phyloP scores from a whole-genome alignment of 2,113 vertebrate genomes.

The Microcebus lehilahytsara region DNA sequence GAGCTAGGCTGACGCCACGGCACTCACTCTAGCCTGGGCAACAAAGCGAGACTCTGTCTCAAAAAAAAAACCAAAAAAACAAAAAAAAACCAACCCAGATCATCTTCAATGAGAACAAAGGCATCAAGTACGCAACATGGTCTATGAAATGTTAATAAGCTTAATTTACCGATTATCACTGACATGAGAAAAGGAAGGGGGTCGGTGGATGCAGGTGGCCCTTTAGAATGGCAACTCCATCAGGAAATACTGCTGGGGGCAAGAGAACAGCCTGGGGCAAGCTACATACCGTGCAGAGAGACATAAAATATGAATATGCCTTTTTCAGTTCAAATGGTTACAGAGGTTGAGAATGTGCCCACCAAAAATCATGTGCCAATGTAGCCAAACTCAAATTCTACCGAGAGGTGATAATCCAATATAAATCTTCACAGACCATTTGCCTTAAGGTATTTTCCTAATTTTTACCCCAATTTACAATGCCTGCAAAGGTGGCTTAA shows the following conservation, averaged over 20 bases:
- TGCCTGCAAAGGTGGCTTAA: not conserved
- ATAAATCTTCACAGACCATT: not conserved
- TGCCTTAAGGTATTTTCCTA: not conserved
- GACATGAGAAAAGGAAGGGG: too few relatives aligned
- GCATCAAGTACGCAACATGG: too few relatives aligned
- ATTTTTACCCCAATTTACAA: not conserved
- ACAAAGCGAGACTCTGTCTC: too few relatives aligned
- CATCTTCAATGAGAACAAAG: too few relatives aligned
- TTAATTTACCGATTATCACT: too few relatives aligned
- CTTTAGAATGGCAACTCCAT: not conserved
- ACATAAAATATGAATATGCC: not conserved
- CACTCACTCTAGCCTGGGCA: too few relatives aligned
- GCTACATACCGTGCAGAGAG: rapidly evolving
- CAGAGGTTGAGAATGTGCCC: not conserved
- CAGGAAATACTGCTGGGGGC: not conserved
- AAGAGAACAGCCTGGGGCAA: not conserved
- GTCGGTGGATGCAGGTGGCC: not conserved
- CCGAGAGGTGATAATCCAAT: not conserved
- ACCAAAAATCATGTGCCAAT: not conserved
- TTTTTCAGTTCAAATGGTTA: not conserved
- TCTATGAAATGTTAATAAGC: too few relatives aligned
- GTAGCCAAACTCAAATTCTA: not conserved
- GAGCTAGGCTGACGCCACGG: too few relatives aligned
- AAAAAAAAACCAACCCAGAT: too few relatives aligned
- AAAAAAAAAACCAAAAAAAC: too few relatives aligned